A percentile compares a stretch with the other conserved stretches of the same genome.
Evolutionary conservation across 1,140 invertebrate genomes (phyloP).

Genomic region (Drosophila nigromelanica): DNA sequence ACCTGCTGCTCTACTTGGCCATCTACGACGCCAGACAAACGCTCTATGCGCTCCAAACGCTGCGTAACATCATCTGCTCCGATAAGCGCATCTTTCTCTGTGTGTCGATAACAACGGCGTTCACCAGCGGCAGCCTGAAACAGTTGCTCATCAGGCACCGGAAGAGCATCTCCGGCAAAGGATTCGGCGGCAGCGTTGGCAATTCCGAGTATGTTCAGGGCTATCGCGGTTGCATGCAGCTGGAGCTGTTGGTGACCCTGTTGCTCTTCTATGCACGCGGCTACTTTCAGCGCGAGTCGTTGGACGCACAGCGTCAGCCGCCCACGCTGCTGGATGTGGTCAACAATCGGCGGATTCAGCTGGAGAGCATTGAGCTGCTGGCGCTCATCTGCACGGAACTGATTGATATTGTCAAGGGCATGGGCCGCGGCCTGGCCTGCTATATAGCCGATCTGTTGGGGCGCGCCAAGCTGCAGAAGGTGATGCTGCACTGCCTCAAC

Average conservation of each 20-base stretch:
- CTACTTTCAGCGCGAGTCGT: conserved; percentile 89
- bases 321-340: conserved; percentile 90
- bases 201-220: conserved; percentile 86
- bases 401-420: conserved; percentile 92
- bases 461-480: conserved; percentile 94
- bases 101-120: conserved; percentile 88
- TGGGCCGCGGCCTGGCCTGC: conserved; percentile 91
- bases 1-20: conserved; percentile 92
- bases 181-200: conserved; percentile 89
- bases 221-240: conserved; percentile 91
- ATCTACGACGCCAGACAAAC: conserved; percentile 91
- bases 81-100: conserved; percentile 91
- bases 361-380: conserved; percentile 91
- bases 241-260: conserved; percentile 91
- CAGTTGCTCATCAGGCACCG: conserved; percentile 90
- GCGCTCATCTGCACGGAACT: conserved; percentile 91
- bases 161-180: conserved; percentile 92
- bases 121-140: conserved; percentile 85
- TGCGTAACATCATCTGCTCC: conserved; percentile 90
- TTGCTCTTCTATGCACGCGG: conserved; percentile 92
- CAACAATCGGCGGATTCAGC: conserved; percentile 90
- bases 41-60: conserved; percentile 90
- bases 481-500: conserved; percentile 93
- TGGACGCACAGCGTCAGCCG: conserved; percentile 85
- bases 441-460: conserved; percentile 93